Evolutionary conservation across 2,888 invertebrate species (phyloP).

Genomic region (Pinctada fucata): DNA sequence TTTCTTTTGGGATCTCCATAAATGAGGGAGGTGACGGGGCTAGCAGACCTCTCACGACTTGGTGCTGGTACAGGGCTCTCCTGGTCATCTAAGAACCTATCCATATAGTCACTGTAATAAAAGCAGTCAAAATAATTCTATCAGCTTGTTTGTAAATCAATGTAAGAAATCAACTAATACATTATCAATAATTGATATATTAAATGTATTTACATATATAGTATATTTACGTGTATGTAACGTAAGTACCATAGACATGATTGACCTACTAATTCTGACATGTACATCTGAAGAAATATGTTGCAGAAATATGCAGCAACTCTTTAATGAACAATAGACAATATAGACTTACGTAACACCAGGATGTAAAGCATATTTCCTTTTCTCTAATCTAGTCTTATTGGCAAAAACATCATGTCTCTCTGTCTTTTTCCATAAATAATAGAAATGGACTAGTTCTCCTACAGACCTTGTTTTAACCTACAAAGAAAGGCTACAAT

Average conservation of each 20-base stretch:
- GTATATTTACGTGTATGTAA: no score
- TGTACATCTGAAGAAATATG: no score
- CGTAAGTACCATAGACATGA: no score
- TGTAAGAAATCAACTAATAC: no score
- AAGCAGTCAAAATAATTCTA: neutral
- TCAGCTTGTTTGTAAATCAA: no score
- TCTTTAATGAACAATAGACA: no score
- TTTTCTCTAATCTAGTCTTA: slow-evolving; percentile 92
- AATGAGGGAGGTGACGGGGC: slow-evolving; percentile 81
- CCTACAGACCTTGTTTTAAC: slow-evolving; percentile 95
- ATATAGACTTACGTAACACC: slow-evolving; percentile 85
- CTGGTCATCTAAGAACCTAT: slow-evolving; percentile 89
- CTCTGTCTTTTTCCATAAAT: slow-evolving; percentile 98
- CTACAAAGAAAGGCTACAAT: slow-evolving; percentile 75
- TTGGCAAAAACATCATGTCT: slow-evolving; percentile 92
- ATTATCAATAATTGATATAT: no score
- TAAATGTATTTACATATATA: no score
- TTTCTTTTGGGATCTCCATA: slow-evolving; percentile 78
- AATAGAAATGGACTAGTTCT: slow-evolving; percentile 94
- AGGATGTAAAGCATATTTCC: slow-evolving; percentile 93
- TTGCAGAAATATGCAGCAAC: no score
- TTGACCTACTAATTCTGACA: no score
- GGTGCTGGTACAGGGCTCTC: slow-evolving; percentile 65
- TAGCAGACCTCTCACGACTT: slow-evolving; percentile 81
- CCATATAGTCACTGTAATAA: slow-evolving; percentile 88